Base-by-base conservation (phyloP, 2,888 invertebrate species). In the Vesta saturnalis region DNA sequence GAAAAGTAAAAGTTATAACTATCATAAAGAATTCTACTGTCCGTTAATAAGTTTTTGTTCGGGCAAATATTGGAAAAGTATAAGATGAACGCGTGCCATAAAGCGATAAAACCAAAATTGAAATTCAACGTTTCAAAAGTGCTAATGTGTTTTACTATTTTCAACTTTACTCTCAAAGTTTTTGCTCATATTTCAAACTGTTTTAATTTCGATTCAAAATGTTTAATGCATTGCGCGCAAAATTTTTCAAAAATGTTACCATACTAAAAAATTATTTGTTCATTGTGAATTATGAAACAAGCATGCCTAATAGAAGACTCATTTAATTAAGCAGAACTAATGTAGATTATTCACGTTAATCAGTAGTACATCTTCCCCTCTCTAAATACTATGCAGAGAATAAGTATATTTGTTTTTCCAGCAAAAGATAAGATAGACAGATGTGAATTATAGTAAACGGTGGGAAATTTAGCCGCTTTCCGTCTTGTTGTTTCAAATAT, bases 71-170 rank as follows among this genome's bases (percentile, higher is more conserved):
- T 77, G 76, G 72, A 76, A 76, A 77, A 74, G 77, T 77, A 77
- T 75, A 67, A 77, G 74, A 76, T 78, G 78, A 79, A 80, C 80
- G 80, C 80, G 81, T 81, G 81, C 77, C 77, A 76, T 74, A 77
- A 76, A 75, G 77, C 81, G 81, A 83, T 83, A 82, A 81, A 79
- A 78, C 72, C 78, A 79, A 82, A 83, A 83, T 82, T 82, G 82
- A 82, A 83, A 83, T 81, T 82, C 79, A 77, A 80, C 79, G 77
- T 81, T 81, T 80, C 79, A 78, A 81, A 81, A 78, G 80, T 60
- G 67, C 47, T 82, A 81, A 81, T 81, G 78, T 80, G 80, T 76
- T 79, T 76, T 66, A 21, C 19, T 12, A 21, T 52, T 52, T 52
- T 52, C 52, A 73, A 76, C 73, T 75, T 73, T n/a, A 12, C 12